These are phyloP conservation scores for Cryptoblepharus egeriae DNA, from an alignment of 2,797 vertebrate species.

Conservation along the genomic window DNA sequence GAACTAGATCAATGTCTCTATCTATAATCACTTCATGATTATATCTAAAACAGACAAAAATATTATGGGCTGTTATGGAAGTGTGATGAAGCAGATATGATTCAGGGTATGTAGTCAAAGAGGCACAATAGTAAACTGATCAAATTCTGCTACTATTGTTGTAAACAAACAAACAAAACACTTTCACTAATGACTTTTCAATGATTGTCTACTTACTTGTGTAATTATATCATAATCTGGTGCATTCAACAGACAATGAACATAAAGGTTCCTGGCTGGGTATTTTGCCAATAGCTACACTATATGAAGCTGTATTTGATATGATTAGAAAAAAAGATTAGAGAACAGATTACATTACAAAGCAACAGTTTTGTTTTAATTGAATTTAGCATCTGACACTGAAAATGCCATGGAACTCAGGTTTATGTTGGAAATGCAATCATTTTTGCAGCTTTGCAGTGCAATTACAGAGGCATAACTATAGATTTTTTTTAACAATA, in stretches of 20 bases:
- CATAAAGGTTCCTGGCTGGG: slow-evolving; percentile 34
- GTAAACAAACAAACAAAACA: slow-evolving; percentile 16
- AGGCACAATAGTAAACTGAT: not conserved
- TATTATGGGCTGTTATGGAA: not conserved
- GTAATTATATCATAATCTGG: slow-evolving; percentile 23
- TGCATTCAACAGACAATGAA: slow-evolving; percentile 19
- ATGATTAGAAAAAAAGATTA: slow-evolving; percentile 39
- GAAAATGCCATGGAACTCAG: slow-evolving; percentile 24
- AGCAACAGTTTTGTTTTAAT: slow-evolving; percentile 35
- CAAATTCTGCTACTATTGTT: slow-evolving; percentile 14
- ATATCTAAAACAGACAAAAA: not conserved
- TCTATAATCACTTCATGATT: not conserved
- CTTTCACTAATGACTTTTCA: slow-evolving; percentile 22
- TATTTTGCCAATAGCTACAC: not conserved
- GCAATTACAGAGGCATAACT: not conserved
- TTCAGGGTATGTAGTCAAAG: slow-evolving; percentile 4
- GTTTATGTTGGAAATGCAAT: not conserved
- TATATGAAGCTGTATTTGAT: slow-evolving; percentile 42
- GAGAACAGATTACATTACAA: slow-evolving; percentile 41
- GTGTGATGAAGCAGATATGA: not conserved
- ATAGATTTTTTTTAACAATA: not conserved
- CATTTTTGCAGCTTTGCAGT: not conserved
- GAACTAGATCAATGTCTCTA: not conserved
- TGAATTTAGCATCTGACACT: slow-evolving; percentile 49
- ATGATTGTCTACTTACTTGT: slow-evolving; percentile 25